A percentile compares a stretch with the other conserved stretches of the same genome.
Conservation (phyloP, 2,113 vertebrate species). For the Glareola pratincola region DNA sequence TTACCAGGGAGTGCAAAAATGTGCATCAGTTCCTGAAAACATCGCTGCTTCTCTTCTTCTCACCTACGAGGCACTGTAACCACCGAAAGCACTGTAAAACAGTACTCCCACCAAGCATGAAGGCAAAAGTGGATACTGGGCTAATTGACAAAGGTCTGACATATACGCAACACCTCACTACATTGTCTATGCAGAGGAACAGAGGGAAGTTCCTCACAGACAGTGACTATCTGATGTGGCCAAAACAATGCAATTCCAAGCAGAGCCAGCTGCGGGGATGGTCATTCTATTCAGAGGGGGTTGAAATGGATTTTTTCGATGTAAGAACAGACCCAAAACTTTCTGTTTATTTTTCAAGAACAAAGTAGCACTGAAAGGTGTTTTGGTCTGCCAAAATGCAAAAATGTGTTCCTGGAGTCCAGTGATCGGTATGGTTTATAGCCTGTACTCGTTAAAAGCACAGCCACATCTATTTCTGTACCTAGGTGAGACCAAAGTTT, state of each 20-base stretch:
- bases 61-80: neutral
- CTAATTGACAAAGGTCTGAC: neutral
- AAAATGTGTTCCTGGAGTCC: neutral
- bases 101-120: neutral
- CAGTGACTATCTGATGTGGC: fast-evolving
- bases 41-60: neutral
- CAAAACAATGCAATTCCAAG: neutral
- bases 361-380: neutral
- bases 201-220: neutral
- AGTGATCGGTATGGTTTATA: neutral
- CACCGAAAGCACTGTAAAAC: neutral
- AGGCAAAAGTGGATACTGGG: neutral
- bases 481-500: neutral
- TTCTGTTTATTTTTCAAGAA: neutral
- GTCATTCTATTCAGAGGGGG: neutral
- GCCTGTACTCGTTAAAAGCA: neutral
- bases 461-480: neutral
- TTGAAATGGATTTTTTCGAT: neutral
- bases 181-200: neutral
- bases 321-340: neutral
- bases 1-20: neutral
- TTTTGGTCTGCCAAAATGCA: neutral
- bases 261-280: neutral
- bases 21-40: neutral
- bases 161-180: neutral